Evolutionary conservation across 1,140 invertebrate genomes (phyloP).

Genomic region (Carposina sasakii): DNA sequence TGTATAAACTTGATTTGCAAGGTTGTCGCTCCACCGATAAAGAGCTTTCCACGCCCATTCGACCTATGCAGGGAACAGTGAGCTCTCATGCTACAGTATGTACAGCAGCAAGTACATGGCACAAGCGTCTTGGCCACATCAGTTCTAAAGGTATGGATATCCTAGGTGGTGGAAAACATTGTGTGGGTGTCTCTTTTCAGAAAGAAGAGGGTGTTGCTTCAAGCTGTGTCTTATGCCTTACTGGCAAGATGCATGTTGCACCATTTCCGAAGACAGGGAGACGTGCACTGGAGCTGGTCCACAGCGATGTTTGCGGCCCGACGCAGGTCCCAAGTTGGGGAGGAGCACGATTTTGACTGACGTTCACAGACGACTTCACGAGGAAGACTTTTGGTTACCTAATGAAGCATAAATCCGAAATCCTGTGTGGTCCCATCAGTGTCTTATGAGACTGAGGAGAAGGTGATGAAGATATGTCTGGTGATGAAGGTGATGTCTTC

Average conservation of each 20-base stretch:
- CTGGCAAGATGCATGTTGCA: conserved; percentile 4
- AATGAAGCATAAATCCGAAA: conserved; percentile 36
- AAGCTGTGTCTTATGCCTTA: conserved; percentile 6
- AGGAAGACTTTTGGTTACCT: conserved; percentile 34
- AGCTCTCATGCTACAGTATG: no score
- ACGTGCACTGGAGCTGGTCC: conserved; percentile 7
- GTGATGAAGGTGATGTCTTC: no score
- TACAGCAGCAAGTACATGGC: conserved; percentile 5
- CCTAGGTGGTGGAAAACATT: neutral
- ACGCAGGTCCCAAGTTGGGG: conserved; percentile 1
- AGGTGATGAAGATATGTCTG: no score
- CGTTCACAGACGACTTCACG: conserved; percentile 43
- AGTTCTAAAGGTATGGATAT: neutral
- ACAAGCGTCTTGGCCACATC: conserved; percentile 9
- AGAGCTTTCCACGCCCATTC: no score
- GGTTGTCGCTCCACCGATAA: no score
- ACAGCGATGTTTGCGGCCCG: conserved; percentile 9
- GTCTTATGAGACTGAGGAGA: no score
- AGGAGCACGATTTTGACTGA: conserved; percentile 32
- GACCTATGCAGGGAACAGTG: no score
- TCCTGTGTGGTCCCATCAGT: no score
- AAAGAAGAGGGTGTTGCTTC: conserved; percentile 21
- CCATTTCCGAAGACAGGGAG: neutral
- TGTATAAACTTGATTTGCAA: no score
- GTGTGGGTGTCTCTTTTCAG: conserved; percentile 44